Conservation (phyloP, 2,888 invertebrate genomes). For the Troides oblongomaculatus region DNA sequence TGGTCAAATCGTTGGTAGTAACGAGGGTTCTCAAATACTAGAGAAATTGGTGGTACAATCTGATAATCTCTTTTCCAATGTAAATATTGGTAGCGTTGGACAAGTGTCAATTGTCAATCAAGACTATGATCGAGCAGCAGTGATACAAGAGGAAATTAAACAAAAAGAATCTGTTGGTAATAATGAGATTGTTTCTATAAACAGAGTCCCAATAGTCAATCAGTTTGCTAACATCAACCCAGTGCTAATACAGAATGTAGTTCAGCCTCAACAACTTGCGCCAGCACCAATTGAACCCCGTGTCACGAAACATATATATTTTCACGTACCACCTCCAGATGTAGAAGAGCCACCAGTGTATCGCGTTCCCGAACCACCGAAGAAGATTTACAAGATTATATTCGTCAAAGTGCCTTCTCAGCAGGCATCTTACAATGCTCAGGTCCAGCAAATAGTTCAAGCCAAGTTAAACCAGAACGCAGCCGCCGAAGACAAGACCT, state of each 20-base stretch:
- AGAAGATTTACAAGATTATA: constrained; percentile 87
- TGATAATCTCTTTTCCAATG: neutral
- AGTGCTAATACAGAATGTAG: constrained; percentile 1
- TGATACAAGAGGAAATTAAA: neutral
- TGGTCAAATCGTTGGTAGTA: neutral
- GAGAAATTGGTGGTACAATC: constrained; percentile 5
- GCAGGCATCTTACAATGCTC: constrained; percentile 58
- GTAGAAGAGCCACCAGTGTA: constrained; percentile 78
- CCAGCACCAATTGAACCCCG: constrained; percentile 49
- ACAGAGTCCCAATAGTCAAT: neutral
- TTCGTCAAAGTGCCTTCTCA: constrained; percentile 87
- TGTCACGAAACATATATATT: constrained; percentile 86
- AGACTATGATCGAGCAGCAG: neutral
- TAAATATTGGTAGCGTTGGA: neutral
- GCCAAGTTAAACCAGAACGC: constrained; percentile 69
- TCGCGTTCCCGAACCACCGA: constrained; percentile 68
- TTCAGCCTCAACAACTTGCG: neutral
- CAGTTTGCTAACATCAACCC: neutral
- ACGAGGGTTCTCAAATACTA: neutral
- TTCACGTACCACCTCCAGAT: constrained; percentile 87
- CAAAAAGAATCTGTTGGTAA: constrained; percentile 1
- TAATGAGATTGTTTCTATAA: neutral
- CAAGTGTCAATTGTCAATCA: neutral
- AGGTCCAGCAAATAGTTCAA: constrained; percentile 76
- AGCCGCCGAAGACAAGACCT: constrained; percentile 83